Base-by-base conservation (phyloP, 1,140 invertebrate species). In the Drosophila simulans region DNA sequence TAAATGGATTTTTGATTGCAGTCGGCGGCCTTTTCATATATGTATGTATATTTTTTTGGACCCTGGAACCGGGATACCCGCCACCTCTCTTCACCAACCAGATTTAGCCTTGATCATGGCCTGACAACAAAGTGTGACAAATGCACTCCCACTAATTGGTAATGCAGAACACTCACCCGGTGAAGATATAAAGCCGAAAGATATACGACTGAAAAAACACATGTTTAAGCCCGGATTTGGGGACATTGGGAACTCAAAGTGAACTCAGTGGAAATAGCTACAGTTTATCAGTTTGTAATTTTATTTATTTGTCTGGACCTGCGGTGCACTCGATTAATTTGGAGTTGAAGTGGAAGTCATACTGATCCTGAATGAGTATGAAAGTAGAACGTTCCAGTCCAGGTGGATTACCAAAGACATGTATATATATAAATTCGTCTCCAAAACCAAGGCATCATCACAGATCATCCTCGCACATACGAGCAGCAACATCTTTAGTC, bases 1-100 rank as follows among this genome's bases (percentile, higher is more conserved):
- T 82, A 82, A 86, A 86, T 86, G 76, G 84, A 42, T 70, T 88
- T 86, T 88, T 83, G 79, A 88, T 88, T 88, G 80, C 84, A 64
- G 66, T 66, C 83, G 76, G 83, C 69, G 20, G 60, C 17, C 46
- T 57, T 73, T 68, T 63, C 51, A 43, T 46, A 34, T 17, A 17
- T 17, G 17, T 53, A 11, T 22, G 4, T n/a, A n/a, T n/a, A n/a
- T n/a, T 17, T 17, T 17, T 17, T 17, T 17, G 17, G 17, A 17
- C 1, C 17, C 17, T 17, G 17, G 17, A 17, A 17, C 17, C 17
- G 17, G 17, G 17, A 17, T 17, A 17, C 17, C 17, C 17, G 17
- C 17, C 11, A 55, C 40, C 49, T 15, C 34, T 15, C 42, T 43
- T 20, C 35, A 15, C 25, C 3, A 0, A 13, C 7, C 13, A 25